A percentile compares a stretch with the other conserved stretches of the same genome.
phyloP scores from a whole-genome alignment of 2,113 vertebrate species.

The Tupaia tana region DNA sequence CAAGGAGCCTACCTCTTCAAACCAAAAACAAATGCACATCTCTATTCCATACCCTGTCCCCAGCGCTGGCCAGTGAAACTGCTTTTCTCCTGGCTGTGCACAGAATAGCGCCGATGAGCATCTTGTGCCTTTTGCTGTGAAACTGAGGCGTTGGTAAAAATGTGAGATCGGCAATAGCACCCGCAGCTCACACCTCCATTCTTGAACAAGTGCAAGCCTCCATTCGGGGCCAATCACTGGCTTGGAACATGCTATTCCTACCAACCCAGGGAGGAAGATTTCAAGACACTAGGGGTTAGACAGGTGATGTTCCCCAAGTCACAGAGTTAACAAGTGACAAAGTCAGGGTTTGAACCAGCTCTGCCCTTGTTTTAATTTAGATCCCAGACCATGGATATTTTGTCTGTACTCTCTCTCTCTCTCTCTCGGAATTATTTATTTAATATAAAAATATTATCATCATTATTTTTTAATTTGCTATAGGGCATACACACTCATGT shows the following conservation, averaged over 20 bases:
- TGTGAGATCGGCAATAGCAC: not conserved
- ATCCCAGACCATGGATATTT: not conserved
- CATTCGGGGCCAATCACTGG: not conserved
- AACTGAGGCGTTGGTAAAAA: not conserved
- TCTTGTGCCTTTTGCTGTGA: not conserved
- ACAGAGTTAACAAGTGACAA: not conserved
- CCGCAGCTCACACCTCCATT: not conserved
- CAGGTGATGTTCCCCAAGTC: not conserved
- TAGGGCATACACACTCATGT: too few species aligned
- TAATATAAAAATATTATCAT: too few species aligned
- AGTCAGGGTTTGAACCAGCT: too few species aligned
- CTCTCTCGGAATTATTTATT: too few species aligned
- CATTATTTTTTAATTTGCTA: too few species aligned
- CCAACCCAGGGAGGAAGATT: not conserved
- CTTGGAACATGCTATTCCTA: not conserved
- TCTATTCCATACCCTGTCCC: constrained; percentile 53
- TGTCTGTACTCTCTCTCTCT: not conserved
- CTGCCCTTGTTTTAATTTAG: not conserved
- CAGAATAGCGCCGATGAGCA: not conserved
- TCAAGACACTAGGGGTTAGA: not conserved
- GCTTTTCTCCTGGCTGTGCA: constrained; percentile 61
- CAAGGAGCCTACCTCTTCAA: constrained; percentile 56
- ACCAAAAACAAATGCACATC: constrained; percentile 81
- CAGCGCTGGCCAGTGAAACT: constrained; percentile 50
- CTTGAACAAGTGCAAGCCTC: not conserved